phyloP scores from a whole-genome alignment of 2,888 invertebrate species.

The Venusia cambrica region DNA sequence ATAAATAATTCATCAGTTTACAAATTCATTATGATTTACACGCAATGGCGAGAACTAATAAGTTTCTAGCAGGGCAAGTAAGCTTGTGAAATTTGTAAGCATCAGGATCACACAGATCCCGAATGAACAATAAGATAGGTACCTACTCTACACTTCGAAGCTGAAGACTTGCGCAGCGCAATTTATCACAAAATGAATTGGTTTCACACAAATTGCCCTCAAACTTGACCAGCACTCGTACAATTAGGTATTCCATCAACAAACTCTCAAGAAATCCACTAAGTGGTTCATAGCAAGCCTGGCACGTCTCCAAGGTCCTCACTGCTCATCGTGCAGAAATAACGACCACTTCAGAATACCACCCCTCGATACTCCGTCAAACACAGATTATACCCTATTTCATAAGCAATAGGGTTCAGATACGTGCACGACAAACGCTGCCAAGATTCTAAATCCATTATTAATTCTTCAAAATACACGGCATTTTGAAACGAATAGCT shows the following conservation, averaged over 20 bases:
- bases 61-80: no score
- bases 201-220: slow-evolving; percentile 6
- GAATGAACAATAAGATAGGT: no score
- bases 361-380: slow-evolving; percentile 22
- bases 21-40: no score
- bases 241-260: slow-evolving; percentile 24
- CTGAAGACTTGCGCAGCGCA: no score
- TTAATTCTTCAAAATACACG: slow-evolving; percentile 12
- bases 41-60: no score
- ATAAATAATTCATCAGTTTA: no score
- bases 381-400: slow-evolving; percentile 11
- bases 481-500: slow-evolving; percentile 27
- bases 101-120: no score
- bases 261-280: slow-evolving; percentile 22
- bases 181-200: no score
- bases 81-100: no score
- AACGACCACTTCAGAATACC: slow-evolving; percentile 45
- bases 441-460: slow-evolving; percentile 12
- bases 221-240: slow-evolving; percentile 19
- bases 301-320: slow-evolving; percentile 33
- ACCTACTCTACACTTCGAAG: no score
- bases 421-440: slow-evolving; percentile 1
- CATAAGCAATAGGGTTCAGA: background rate
- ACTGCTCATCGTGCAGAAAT: slow-evolving; percentile 49
- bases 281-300: slow-evolving; percentile 23